Percentiles rank a stretch among this genome's conserved stretches.
phyloP scores from a whole-genome alignment of 2,888 invertebrate genomes.

The Bellardia bayeri region DNA sequence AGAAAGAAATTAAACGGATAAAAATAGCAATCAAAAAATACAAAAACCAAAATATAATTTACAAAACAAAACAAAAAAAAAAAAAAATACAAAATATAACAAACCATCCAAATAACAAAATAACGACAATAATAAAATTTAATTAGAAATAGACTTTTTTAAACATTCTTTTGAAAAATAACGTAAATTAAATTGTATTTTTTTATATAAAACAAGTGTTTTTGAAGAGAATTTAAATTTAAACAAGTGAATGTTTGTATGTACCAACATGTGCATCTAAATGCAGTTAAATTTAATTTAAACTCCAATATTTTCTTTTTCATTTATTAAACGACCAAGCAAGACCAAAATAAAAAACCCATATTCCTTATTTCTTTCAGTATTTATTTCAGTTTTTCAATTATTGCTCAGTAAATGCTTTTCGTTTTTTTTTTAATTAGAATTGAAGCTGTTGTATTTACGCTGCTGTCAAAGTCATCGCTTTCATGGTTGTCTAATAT shows the following conservation, averaged over 20 bases:
- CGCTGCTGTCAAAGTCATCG: slow-evolving; percentile 21
- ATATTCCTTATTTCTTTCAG: slow-evolving; percentile 14
- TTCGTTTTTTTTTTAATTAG: not conserved
- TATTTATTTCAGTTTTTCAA: slow-evolving; percentile 9
- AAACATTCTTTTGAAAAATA: not conserved
- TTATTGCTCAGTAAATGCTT: not conserved
- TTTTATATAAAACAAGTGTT: slow-evolving; percentile 9
- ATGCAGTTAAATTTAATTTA: slow-evolving; percentile 22
- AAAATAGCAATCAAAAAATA: slow-evolving; percentile 35
- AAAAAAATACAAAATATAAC: slow-evolving; percentile 23
- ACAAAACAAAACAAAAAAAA: no score
- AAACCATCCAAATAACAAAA: slow-evolving; percentile 64
- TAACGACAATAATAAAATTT: slow-evolving; percentile 65
- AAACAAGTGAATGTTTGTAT: not conserved
- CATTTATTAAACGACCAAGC: not conserved
- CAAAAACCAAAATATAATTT: slow-evolving; percentile 24
- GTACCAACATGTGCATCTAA: not conserved
- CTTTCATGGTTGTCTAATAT: slow-evolving; percentile 60
- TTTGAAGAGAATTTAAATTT: slow-evolving; percentile 9
- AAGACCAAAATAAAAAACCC: not conserved
- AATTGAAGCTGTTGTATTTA: slow-evolving; percentile 16
- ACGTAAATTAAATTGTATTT: slow-evolving; percentile 16
- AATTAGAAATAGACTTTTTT: slow-evolving; percentile 54
- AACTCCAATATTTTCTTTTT: not conserved
- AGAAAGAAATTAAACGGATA: slow-evolving; percentile 38